These are phyloP conservation scores for Euleptes europaea DNA, from an alignment of 2,113 vertebrate species.

Conservation along the genomic window DNA sequence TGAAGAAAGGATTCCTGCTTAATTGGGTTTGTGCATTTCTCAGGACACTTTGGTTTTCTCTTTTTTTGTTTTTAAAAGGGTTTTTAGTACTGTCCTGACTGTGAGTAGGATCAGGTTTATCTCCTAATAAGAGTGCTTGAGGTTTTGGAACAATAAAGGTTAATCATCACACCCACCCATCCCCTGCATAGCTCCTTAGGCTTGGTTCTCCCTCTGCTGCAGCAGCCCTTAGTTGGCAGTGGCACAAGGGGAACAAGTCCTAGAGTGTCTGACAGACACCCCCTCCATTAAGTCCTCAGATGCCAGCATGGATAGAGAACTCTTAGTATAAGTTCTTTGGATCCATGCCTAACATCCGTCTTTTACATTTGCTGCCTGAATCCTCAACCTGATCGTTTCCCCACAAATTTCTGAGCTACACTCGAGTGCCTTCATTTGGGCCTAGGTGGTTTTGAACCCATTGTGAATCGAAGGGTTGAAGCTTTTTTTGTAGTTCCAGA, in stretches of 20 bases:
- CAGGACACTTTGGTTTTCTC: neutral
- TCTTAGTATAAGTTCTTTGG: neutral
- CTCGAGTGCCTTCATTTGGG: conserved; percentile 1
- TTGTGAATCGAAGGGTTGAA: neutral
- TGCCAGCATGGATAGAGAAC: neutral
- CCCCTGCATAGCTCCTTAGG: no score
- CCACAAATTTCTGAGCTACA: neutral
- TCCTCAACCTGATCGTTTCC: neutral
- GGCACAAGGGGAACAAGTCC: no score
- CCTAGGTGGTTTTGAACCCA: neutral
- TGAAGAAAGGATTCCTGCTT: neutral
- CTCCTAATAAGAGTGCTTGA: neutral
- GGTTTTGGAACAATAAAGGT: neutral
- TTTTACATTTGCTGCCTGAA: neutral
- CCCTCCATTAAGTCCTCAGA: neutral
- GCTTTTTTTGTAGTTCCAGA: neutral
- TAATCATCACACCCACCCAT: neutral
- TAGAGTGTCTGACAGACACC: neutral
- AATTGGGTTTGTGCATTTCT: neutral
- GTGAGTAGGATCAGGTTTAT: neutral
- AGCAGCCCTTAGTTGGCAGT: neutral
- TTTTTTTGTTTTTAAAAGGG: neutral
- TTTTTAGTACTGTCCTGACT: neutral
- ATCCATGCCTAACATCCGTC: neutral
- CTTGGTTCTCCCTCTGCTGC: no score